Evolutionary conservation across 2,888 invertebrate genomes (phyloP).

Genomic region (Latheticus oryzae): DNA sequence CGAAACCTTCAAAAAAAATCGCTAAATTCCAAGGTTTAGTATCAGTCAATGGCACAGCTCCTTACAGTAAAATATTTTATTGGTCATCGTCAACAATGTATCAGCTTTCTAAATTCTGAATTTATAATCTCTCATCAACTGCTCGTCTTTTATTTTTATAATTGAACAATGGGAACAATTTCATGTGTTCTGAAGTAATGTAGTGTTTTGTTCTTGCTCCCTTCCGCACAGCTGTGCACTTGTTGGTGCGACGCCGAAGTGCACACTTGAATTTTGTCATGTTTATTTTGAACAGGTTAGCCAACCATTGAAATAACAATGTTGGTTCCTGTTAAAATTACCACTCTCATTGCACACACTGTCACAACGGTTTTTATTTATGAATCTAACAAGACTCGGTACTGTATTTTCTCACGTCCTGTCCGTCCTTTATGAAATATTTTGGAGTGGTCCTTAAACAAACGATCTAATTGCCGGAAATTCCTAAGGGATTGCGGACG

Average conservation of each 20-base stretch:
- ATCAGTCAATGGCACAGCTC: too few species aligned
- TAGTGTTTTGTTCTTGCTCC: conserved; percentile 53
- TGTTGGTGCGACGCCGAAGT: conserved; percentile 44
- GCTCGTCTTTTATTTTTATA: too few species aligned
- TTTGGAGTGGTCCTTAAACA: conserved; percentile 50
- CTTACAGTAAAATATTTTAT: too few species aligned
- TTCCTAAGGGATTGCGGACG: conserved; percentile 35
- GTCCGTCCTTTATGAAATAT: conserved; percentile 50
- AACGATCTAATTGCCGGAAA: conserved; percentile 46
- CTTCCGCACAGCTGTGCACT: conserved; percentile 53
- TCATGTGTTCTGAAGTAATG: conserved; percentile 32
- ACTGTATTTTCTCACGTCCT: conserved; percentile 49
- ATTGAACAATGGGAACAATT: too few species aligned
- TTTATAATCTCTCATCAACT: too few species aligned
- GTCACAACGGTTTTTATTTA: conserved; percentile 27
- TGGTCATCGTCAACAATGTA: too few species aligned
- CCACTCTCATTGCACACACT: conserved; percentile 20
- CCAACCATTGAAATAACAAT: conserved; percentile 47
- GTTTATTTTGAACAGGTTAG: conserved; percentile 56
- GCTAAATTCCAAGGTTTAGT: too few species aligned
- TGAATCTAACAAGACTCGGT: conserved; percentile 25
- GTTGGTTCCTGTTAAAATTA: conserved; percentile 33
- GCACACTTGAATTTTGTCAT: conserved; percentile 45
- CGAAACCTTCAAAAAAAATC: too few species aligned
- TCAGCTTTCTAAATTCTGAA: too few species aligned